Evolutionary conservation across 2,888 invertebrate species (phyloP).

Genomic region (Lottia gigantea): DNA sequence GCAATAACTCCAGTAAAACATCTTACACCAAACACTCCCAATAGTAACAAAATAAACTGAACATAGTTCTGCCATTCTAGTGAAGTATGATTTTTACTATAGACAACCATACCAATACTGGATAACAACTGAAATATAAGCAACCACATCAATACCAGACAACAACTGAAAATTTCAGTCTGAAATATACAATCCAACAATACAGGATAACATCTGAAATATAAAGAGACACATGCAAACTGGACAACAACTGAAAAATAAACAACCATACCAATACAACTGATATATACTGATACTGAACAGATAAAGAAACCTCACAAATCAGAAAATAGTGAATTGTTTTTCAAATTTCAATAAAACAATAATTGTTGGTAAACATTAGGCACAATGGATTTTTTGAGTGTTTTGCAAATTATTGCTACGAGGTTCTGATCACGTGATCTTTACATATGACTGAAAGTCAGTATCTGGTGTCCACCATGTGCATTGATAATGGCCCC

Average conservation of each 20-base stretch:
- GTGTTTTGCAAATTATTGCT: too few species aligned
- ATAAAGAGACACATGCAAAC: slow-evolving; percentile 56
- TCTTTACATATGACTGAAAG: too few species aligned
- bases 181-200: slow-evolving; percentile 25
- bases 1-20: slow-evolving; percentile 89
- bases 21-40: slow-evolving; percentile 80
- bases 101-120: slow-evolving; percentile 79
- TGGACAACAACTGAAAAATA: slow-evolving; percentile 52
- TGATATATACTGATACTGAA: too few species aligned
- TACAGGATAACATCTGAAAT: not conserved
- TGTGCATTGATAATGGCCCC: too few species aligned
- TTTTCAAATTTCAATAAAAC: too few species aligned
- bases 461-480: too few species aligned
- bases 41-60: slow-evolving; percentile 80
- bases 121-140: slow-evolving; percentile 50
- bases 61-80: slow-evolving; percentile 76
- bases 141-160: not conserved
- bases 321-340: too few species aligned
- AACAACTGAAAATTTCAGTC: slow-evolving; percentile 8
- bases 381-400: too few species aligned
- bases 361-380: too few species aligned
- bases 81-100: slow-evolving; percentile 69
- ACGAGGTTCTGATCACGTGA: too few species aligned
- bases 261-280: not conserved
- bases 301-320: too few species aligned